These are phyloP conservation scores for Heliothis virescens DNA, from an alignment of 1,140 invertebrate species.

Conservation along the genomic window DNA sequence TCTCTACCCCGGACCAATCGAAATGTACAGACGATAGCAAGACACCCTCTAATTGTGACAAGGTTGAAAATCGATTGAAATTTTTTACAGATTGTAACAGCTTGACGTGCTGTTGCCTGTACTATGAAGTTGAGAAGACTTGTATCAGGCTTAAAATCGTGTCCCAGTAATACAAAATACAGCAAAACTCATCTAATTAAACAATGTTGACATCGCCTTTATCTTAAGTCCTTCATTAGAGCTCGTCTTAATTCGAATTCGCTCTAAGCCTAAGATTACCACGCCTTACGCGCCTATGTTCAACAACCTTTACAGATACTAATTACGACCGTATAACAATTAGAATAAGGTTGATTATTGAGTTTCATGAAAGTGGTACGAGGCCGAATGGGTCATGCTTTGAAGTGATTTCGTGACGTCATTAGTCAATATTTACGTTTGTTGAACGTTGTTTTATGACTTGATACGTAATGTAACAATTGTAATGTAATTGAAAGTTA, in stretches of 20 bases:
- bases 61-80: no score
- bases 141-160: neutral
- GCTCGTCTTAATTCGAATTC: slow-evolving; percentile 24
- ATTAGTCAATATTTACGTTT: slow-evolving; percentile 25
- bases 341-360: slow-evolving; percentile 27
- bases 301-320: neutral
- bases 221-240: slow-evolving; percentile 36
- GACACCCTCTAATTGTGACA: no score
- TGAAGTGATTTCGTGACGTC: slow-evolving; percentile 2
- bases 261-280: slow-evolving; percentile 33
- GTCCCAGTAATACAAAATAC: neutral
- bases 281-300: slow-evolving; percentile 23
- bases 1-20: no score
- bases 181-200: slow-evolving; percentile 5
- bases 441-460: slow-evolving; percentile 26
- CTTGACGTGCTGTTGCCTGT: no score
- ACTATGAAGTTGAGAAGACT: neutral
- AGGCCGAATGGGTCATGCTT: slow-evolving; percentile 22
- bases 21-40: no score
- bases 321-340: slow-evolving; percentile 24
- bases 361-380: slow-evolving; percentile 4
- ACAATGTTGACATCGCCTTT: slow-evolving; percentile 19
- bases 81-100: no score
- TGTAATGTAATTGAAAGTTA: neutral
- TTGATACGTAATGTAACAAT: neutral